These are phyloP conservation scores for Hemicentrotus pulcherrimus DNA, from an alignment of 35 echinoderm and acorn worm genomes.

Conservation along the genomic window DNA sequence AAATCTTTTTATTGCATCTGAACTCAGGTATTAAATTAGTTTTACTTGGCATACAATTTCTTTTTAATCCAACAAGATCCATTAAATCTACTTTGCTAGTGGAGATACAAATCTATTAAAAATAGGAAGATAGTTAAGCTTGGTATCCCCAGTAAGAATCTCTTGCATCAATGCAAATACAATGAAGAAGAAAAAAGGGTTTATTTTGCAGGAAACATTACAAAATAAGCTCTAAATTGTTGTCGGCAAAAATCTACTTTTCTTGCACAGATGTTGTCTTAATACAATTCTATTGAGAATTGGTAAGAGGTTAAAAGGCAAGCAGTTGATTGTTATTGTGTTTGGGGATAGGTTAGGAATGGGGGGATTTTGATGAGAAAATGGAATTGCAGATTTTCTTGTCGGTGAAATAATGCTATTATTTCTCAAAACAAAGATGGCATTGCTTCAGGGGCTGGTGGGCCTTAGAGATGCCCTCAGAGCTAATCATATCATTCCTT, in stretches of 20 bases:
- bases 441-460: not conserved
- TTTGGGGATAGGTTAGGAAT: not conserved
- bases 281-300: not conserved
- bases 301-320: not conserved
- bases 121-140: too few species aligned
- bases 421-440: not conserved
- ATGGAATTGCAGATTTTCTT: not conserved
- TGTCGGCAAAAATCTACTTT: not conserved
- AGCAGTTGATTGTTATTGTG: not conserved
- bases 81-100: too few species aligned
- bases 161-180: not conserved
- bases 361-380: not conserved
- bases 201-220: not conserved
- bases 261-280: not conserved
- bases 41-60: too few species aligned
- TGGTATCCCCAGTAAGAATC: too few species aligned
- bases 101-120: too few species aligned
- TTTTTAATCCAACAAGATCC: too few species aligned
- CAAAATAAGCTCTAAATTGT: not conserved
- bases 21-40: too few species aligned
- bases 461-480: too few species aligned
- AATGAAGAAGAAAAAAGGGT: too few species aligned
- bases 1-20: too few species aligned
- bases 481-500: too few species aligned
- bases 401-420: slow-evolving; percentile 7